phyloP scores from a whole-genome alignment of 1,140 invertebrate species.

The Euwallacea fornicatus region DNA sequence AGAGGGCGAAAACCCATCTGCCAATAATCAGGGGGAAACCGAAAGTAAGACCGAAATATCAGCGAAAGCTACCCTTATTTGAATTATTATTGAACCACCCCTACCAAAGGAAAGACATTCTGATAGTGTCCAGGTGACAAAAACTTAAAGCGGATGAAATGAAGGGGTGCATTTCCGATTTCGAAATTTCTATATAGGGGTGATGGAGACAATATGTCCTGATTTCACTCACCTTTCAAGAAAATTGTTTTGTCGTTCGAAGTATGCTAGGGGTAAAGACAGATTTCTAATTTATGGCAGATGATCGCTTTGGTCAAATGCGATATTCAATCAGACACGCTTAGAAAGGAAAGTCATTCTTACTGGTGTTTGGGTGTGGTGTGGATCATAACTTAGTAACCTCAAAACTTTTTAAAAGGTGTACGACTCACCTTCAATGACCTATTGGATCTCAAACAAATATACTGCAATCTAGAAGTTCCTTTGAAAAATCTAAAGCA shows the following conservation, averaged over 20 bases:
- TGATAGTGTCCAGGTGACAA: conserved; percentile 13
- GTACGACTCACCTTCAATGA: too few species aligned
- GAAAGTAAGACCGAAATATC: not conserved
- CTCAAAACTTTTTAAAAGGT: too few species aligned
- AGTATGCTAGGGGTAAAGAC: not conserved
- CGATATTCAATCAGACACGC: not conserved
- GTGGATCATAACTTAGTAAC: too few species aligned
- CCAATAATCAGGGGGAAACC: not conserved
- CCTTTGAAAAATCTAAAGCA: too few species aligned
- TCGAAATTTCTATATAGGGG: conserved; percentile 1
- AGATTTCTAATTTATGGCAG: not conserved
- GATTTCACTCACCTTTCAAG: not conserved
- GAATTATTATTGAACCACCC: conserved; percentile 13
- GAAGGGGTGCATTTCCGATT: conserved; percentile 10
- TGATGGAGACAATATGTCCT: conserved; percentile 5
- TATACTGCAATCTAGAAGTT: too few species aligned
- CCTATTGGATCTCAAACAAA: too few species aligned
- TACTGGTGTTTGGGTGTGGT: too few species aligned
- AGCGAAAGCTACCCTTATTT: conserved; percentile 1
- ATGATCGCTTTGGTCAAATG: not conserved
- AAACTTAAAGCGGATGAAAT: conserved; percentile 10
- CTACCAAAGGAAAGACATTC: not conserved
- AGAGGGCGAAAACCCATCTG: not conserved
- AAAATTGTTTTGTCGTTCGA: conserved; percentile 6
- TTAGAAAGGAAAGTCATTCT: not conserved